These are phyloP conservation scores for Panagrolaimus sp. DNA, from an alignment of 1,140 invertebrate species.

Conservation along the genomic window DNA sequence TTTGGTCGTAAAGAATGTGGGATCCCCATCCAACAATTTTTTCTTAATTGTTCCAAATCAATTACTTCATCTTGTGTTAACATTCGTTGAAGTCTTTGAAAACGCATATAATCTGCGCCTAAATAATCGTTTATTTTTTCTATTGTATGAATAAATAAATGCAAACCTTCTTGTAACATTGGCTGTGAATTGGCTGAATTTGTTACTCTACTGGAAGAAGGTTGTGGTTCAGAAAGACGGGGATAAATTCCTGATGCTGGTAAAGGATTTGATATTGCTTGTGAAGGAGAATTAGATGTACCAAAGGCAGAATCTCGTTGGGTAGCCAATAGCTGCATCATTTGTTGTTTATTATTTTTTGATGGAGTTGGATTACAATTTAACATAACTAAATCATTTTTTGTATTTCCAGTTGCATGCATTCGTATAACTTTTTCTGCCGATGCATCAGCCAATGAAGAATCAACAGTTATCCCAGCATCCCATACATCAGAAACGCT, in stretches of 20 bases:
- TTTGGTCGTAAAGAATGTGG: constrained; percentile 51
- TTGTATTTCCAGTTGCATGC: constrained; percentile 33
- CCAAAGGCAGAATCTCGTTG: constrained; percentile 32
- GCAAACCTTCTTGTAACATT: not conserved
- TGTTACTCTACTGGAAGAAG: not conserved
- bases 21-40: constrained; percentile 58
- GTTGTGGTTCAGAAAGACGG: constrained; percentile 24
- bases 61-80: constrained; percentile 28
- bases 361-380: constrained; percentile 43
- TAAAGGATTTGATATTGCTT: not conserved
- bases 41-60: constrained; percentile 48
- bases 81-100: constrained; percentile 42
- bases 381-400: constrained; percentile 32
- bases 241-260: constrained; percentile 36
- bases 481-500: constrained; percentile 55
- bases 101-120: constrained; percentile 36
- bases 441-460: constrained; percentile 34
- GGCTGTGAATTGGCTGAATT: not conserved
- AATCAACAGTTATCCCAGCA: constrained; percentile 37
- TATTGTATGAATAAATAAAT: constrained; percentile 5
- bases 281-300: not conserved
- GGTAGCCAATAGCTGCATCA: constrained; percentile 46
- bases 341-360: constrained; percentile 41
- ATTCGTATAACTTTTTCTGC: constrained; percentile 42
- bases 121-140: no score